A percentile compares a stretch with the other conserved stretches of the same genome.
Conservation (phyloP, 64 coral and sea anemone genomes). For the Montipora capricornis region DNA sequence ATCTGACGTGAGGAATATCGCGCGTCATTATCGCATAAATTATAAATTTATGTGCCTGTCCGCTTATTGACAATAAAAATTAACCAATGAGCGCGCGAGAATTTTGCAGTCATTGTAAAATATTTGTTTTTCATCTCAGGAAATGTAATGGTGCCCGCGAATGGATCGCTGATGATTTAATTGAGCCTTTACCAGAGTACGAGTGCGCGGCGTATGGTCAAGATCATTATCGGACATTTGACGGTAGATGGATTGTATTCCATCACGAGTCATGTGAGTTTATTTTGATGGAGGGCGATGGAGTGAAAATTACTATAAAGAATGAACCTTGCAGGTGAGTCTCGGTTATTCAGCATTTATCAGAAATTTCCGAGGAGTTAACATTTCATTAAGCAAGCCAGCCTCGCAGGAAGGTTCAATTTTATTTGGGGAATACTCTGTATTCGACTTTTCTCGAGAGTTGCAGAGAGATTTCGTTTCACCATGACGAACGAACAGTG, state of each 20-base stretch:
- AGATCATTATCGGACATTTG: slow-evolving; percentile 91
- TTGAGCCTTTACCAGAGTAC: slow-evolving; percentile 73
- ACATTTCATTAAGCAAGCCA: too few relatives aligned
- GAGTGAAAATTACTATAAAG: slow-evolving; percentile 70
- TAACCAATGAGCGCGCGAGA: too few relatives aligned
- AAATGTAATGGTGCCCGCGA: slow-evolving; percentile 78
- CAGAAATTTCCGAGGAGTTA: background rate
- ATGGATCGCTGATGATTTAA: slow-evolving; percentile 58
- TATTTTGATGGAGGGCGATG: slow-evolving; percentile 67
- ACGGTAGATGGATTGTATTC: slow-evolving; percentile 66
- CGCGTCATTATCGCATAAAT: too few relatives aligned
- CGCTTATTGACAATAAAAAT: too few relatives aligned
- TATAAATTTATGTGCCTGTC: too few relatives aligned
- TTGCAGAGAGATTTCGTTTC: too few relatives aligned
- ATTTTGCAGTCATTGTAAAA: background rate
- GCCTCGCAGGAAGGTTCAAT: too few relatives aligned
- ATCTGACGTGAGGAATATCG: too few relatives aligned
- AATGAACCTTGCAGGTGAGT: slow-evolving; percentile 68
- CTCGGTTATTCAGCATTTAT: background rate
- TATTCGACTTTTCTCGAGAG: background rate
- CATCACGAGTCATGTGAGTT: slow-evolving; percentile 78
- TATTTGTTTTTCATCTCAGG: slow-evolving; percentile 38
- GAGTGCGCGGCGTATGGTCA: slow-evolving; percentile 92
- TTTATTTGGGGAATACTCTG: background rate
- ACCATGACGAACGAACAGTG: too few relatives aligned